Evolutionary conservation across 2,113 vertebrate genomes (phyloP), one percentile per base, ranked within the genome.

Genomic region (Alexandromys fortis): DNA sequence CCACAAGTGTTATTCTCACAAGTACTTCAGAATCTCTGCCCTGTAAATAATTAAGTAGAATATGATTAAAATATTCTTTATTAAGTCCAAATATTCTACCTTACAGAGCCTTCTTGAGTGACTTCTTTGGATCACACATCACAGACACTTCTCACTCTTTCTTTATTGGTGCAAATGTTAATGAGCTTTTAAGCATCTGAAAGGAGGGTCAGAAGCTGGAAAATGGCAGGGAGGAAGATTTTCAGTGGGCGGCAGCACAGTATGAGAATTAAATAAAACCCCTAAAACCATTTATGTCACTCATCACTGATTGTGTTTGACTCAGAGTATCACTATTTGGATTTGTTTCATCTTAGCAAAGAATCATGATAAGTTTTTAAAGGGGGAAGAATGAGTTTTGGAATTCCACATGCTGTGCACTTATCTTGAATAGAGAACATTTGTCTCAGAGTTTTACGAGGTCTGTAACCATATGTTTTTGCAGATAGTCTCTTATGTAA

Each of bases 281-380:
- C 63, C 67, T 86, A 85, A 96, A 89, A 22, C 49, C 75, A 42
- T 58, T 55, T 88, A 61, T 11, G 73, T 92, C 87, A 75, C 47
- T 24, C 73, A 88, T 52, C 35, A 67, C 73, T 96, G 49, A 97
- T 16, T 8, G 58, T 77, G 7, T 7, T 86, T 86, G 13, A 87
- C 82, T 93, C 76, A 30, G 81, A 83, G 76, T 47, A 42, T 63
- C n/a, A 77, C 63, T 91, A 45, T 77, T 87, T 89, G 65, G 12
- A 90, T 93, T 38, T 81, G 92, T 79, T 92, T 83, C 3, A 88
- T 68, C 87, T 96, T 89, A 94, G 82, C 61, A 96, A 73, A 19
- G 77, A 96, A 67, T 63, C 65, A 70, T 47, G 42, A 55, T n/a
- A 76, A 70, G 19, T 85, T 7, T 72, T 30, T 42, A 47, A 83